Base-by-base conservation (phyloP, 2,113 vertebrate genomes). In the Phylloscopus trochilus region DNA sequence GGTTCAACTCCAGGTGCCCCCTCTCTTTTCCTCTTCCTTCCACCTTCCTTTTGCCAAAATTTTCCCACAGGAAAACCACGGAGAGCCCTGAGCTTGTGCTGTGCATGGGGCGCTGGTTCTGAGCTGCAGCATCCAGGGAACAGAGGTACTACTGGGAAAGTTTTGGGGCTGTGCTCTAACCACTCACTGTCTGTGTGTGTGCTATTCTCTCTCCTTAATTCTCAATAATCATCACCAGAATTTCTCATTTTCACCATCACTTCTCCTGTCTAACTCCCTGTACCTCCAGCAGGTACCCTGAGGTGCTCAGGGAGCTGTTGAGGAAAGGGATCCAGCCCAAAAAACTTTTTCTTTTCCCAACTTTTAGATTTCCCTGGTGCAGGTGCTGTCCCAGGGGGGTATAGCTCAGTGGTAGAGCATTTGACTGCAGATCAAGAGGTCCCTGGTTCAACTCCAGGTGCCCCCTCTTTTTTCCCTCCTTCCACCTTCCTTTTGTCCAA, bases 391-490 rank as follows among this genome's bases (percentile, higher is more conserved):
- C 0, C 9, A 41, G 44, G 58, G 62, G 96, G 97, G 97, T 96
- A 68, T 98, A 98, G 95, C 97, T 97, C 97, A 97, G 96, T 93
- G 98, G 96, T 5, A 97, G 97, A 97, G 97, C 97, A 97, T 97
- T 97, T 97, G 97, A 98, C 96, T 97, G 95, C 97, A 97, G 96
- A 97, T 98, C 95, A 98, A 98, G 96, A 97, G 96, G 97, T 98
- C 96, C 96, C 97, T 0, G 96, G 97, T 98, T 98, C 96, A 97
- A 97, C 92, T 97, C 97, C 51, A 21, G 97, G 96, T 97, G 92
- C 96, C 96, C 96, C 96, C 97, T 78, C 30, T 51, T 33, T 74
- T n/a, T 58, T n/a, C 26, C 14, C 13, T 41, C 41, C 41, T 41
- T 41, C 41, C 41, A 41, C 41, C 41, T 41, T 15, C 41, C 41